These are phyloP conservation scores for Orthonyx spaldingii DNA, from an alignment of 2,113 vertebrate genomes.

Conservation along the genomic window DNA sequence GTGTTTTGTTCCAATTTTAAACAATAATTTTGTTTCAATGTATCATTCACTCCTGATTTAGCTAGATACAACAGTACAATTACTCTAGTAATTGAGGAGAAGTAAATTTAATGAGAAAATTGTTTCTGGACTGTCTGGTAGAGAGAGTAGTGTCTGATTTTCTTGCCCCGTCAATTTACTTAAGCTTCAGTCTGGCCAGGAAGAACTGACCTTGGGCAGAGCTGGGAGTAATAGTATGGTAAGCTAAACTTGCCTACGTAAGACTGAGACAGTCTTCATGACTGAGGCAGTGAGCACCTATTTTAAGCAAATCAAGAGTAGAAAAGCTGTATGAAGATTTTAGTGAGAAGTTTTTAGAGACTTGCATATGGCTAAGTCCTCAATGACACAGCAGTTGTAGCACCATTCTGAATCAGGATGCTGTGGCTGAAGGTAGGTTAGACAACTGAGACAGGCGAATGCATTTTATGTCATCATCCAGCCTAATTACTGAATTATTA, in stretches of 20 bases:
- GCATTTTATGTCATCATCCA: neutral
- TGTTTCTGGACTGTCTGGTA: neutral
- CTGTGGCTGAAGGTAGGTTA: neutral
- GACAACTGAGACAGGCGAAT: neutral
- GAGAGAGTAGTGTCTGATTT: neutral
- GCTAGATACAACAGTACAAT: neutral
- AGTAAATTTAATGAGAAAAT: neutral
- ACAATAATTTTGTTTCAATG: neutral
- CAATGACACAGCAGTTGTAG: neutral
- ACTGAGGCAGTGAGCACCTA: neutral
- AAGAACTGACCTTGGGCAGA: neutral
- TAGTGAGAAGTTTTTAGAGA: neutral
- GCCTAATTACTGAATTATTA: neutral
- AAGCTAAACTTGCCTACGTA: fast-evolving
- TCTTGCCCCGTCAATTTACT: fast-evolving
- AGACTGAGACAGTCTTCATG: neutral
- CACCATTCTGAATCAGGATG: neutral
- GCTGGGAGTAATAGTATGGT: neutral
- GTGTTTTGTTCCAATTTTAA: neutral
- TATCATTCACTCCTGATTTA: neutral
- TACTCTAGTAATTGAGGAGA: neutral
- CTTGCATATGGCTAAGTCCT: neutral
- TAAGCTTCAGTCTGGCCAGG: neutral
- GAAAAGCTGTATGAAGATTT: neutral
- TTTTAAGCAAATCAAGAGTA: neutral